A percentile compares a stretch with the other conserved stretches of the same genome.
Evolutionary conservation across 2,888 invertebrate genomes (phyloP).

Genomic region (Apocheima hispidaria): DNA sequence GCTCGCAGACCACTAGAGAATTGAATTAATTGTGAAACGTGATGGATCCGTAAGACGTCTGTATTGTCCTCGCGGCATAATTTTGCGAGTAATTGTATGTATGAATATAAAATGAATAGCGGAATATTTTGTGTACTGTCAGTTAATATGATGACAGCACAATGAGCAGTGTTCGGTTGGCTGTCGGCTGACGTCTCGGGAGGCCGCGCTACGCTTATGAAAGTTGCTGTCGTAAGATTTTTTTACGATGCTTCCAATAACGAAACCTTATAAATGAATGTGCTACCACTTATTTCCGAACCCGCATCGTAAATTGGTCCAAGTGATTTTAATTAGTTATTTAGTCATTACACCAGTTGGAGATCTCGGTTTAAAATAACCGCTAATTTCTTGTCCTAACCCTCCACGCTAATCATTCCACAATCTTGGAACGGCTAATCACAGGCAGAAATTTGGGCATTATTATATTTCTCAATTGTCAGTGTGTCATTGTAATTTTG

Average conservation of each 20-base stretch:
- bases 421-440: slow-evolving; percentile 16
- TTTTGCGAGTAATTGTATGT: slow-evolving; percentile 75
- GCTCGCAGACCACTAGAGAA: slow-evolving; percentile 50
- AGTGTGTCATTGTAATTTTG: slow-evolving; percentile 17
- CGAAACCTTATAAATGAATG: slow-evolving; percentile 5
- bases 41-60: slow-evolving; percentile 63
- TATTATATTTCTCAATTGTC: slow-evolving; percentile 23
- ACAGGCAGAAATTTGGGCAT: slow-evolving; percentile 2
- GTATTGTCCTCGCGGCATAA: slow-evolving; percentile 69
- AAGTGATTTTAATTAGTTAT: background rate
- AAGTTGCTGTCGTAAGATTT: slow-evolving; percentile 61
- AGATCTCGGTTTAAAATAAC: slow-evolving; percentile 7
- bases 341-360: background rate
- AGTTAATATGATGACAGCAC: slow-evolving; percentile 81
- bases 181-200: slow-evolving; percentile 68
- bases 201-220: slow-evolving; percentile 60
- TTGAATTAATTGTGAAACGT: slow-evolving; percentile 68
- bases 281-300: background rate
- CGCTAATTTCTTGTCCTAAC: slow-evolving; percentile 3
- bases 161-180: slow-evolving; percentile 74
- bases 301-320: background rate
- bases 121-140: slow-evolving; percentile 83
- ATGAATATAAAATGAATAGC: slow-evolving; percentile 79
- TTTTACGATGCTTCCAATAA: slow-evolving; percentile 35
- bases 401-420: slow-evolving; percentile 11